Base-by-base conservation (phyloP, 2,113 vertebrate species). In the Mobula hypostoma region DNA sequence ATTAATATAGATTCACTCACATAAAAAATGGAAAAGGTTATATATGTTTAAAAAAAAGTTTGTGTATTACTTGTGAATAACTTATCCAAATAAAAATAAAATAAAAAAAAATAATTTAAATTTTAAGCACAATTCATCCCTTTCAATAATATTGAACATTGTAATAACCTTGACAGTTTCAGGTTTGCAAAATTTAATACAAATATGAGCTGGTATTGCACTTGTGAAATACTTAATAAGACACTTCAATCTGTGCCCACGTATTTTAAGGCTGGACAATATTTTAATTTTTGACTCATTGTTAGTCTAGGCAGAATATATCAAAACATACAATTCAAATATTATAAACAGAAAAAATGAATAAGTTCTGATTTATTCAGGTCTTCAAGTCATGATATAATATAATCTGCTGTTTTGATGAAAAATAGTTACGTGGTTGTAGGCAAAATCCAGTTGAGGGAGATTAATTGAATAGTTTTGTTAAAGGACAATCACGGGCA, bases 61-160 rank as follows among this genome's bases (percentile, higher is more conserved):
- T 36, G 36, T 36, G 36, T 36, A 36, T 36, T 36, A 36, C 36
- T 36, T 36, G 36, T 36, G 36, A 36, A 36, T 36, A 36, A 36
- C 36, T 36, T 36, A 36, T 36, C 36, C 36, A 36, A 36, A 36
- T 36, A 36, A 36, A 36, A 36, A 36, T 36, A 36, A 36, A 36
- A 36, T 36, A 36, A 36, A 36, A 36, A 36, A 36, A 36, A 36
- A 0, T 0, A 36, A 36, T 36, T 36, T 36, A 29, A 88, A 88
- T 66, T 88, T 66, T 29, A 63, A 66, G 61, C 85, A 90, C 61
- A 32, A 36, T 90, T 66, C 61, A 90, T 66, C 61, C 61, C 85
- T 90, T 68, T 90, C 61, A 66, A 90, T 90, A 90, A 32, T 32
- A 66, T 66, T 90, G 85, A n/a, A 68, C 15, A 90, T 90, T 90